phyloP scores from a whole-genome alignment of 2,888 invertebrate genomes.

The Stenichneumon culpator region DNA sequence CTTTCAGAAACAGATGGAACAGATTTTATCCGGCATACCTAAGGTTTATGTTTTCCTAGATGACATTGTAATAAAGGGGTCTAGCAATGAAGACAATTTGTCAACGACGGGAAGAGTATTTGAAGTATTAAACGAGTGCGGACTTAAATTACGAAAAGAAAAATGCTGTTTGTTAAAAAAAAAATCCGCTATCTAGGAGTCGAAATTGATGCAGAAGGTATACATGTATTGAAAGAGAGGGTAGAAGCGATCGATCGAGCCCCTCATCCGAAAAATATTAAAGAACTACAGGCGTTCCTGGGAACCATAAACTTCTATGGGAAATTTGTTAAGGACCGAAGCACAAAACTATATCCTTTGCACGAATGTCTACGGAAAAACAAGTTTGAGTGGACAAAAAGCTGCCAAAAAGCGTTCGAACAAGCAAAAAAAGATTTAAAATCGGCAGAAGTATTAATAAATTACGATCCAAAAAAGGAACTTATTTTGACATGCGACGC shows the following conservation, averaged over 20 bases:
- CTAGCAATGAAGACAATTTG: constrained; percentile 12
- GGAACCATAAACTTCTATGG: constrained; percentile 38
- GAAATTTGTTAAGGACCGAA: constrained; percentile 32
- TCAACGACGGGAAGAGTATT: constrained; percentile 29
- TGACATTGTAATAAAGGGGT: constrained; percentile 43
- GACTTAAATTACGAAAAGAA: constrained; percentile 23
- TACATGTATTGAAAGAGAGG: constrained; percentile 10
- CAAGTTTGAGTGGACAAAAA: constrained; percentile 32
- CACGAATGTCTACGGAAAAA: constrained; percentile 26
- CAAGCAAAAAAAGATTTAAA: constrained; percentile 22
- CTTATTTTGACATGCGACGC: constrained; percentile 68
- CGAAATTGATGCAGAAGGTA: constrained; percentile 25
- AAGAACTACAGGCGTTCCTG: constrained; percentile 34
- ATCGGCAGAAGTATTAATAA: constrained; percentile 49
- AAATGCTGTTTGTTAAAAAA: constrained; percentile 18
- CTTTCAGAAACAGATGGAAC: constrained; percentile 62
- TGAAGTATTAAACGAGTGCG: constrained; percentile 31
- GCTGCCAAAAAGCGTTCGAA: constrained; percentile 34
- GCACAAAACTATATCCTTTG: constrained; percentile 26
- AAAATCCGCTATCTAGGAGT: constrained; percentile 18
- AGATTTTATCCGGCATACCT: constrained; percentile 48
- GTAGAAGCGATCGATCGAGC: constrained; percentile 14
- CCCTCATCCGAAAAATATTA: not conserved
- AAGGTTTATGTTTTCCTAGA: constrained; percentile 43
- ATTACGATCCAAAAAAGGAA: constrained; percentile 38